Conservation (phyloP, 2,888 invertebrate species). For the Oscheius sp. region DNA sequence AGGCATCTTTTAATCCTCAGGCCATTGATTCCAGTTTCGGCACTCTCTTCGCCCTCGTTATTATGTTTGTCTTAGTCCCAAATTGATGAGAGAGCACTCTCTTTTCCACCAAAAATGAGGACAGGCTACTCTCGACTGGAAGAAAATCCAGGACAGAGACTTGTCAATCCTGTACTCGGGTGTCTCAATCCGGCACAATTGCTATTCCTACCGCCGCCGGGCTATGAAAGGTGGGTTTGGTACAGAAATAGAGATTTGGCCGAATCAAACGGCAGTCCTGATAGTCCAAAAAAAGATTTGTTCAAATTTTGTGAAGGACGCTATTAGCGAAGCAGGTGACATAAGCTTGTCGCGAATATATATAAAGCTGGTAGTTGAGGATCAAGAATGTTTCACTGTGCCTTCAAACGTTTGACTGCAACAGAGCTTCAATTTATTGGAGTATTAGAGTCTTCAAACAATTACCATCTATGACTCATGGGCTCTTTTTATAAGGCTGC, state of each 20-base stretch:
- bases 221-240: slow-evolving; percentile 30
- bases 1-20: slow-evolving; percentile 22
- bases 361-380: too few relatives aligned
- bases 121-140: slow-evolving; percentile 17
- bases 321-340: too few relatives aligned
- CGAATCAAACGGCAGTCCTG: background rate
- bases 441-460: too few relatives aligned
- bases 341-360: too few relatives aligned
- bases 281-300: too few relatives aligned
- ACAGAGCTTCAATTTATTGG: too few relatives aligned
- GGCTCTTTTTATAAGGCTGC: too few relatives aligned
- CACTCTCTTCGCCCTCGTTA: background rate
- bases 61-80: slow-evolving; percentile 25
- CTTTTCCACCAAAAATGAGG: background rate
- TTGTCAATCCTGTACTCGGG: slow-evolving; percentile 14
- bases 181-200: slow-evolving; percentile 35
- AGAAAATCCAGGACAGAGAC: background rate
- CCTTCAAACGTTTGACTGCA: too few relatives aligned
- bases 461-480: too few relatives aligned
- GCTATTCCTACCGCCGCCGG: slow-evolving; percentile 32
- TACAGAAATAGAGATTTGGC: background rate
- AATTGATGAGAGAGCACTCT: background rate
- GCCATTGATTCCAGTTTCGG: slow-evolving; percentile 23
- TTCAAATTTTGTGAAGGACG: too few relatives aligned
- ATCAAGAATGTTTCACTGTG: too few relatives aligned